These are phyloP conservation scores for Lepeophtheirus nordmannii DNA, from an alignment of 2,888 invertebrate species.

Conservation along the genomic window DNA sequence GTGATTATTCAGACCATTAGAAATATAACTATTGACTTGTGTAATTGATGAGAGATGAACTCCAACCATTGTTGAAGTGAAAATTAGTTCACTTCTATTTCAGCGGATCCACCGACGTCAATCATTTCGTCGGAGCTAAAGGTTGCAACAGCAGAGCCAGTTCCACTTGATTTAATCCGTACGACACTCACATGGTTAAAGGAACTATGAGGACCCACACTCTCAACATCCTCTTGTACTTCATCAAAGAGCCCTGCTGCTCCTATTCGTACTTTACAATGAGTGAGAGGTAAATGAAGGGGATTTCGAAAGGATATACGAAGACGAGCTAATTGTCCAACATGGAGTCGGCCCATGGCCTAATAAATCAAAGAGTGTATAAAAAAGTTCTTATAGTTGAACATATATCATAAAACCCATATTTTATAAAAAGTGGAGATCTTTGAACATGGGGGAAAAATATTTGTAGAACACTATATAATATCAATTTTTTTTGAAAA, in stretches of 20 bases:
- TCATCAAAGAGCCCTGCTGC: conserved; percentile 31
- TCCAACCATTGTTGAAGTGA: no score
- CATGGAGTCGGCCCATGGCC: conserved; percentile 32
- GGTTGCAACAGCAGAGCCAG: conserved; percentile 1
- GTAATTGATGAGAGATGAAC: no score
- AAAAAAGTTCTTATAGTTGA: neutral
- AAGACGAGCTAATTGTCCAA: conserved; percentile 33
- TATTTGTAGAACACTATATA: no score
- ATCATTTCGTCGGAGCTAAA: conserved; percentile 9
- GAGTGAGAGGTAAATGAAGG: conserved; percentile 44
- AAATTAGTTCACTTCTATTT: neutral
- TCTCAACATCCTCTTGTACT: conserved; percentile 33
- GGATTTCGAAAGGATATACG: conserved; percentile 47
- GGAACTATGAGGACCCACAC: neutral
- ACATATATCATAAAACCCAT: no score
- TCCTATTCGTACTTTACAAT: conserved; percentile 35
- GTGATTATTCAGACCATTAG: no score
- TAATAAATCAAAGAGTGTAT: conserved; percentile 28
- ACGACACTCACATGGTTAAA: neutral
- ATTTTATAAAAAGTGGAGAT: no score
- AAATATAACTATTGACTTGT: no score
- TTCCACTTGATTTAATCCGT: neutral
- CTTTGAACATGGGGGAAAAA: no score
- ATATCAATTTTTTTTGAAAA: no score
- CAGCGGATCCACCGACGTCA: conserved; percentile 11